phyloP scores from a whole-genome alignment of 2,888 invertebrate species.

The Minunthozetes semirufus region DNA sequence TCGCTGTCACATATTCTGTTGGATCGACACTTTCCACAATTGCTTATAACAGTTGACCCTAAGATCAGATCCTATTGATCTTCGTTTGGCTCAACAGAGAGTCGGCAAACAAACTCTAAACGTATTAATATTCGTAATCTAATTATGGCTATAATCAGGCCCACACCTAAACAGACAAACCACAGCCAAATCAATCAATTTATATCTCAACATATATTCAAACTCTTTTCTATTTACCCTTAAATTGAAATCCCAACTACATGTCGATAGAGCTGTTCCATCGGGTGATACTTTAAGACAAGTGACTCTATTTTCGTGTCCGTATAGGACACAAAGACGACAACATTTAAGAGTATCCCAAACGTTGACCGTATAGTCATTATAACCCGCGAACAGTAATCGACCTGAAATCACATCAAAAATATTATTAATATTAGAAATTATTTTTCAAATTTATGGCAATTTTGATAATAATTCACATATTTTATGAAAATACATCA shows the following conservation, averaged over 20 bases:
- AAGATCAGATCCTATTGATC: background rate
- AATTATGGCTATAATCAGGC: slow-evolving; percentile 28
- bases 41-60: slow-evolving; percentile 13
- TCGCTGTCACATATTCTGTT: background rate
- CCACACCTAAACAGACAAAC: slow-evolving; percentile 17
- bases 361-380: slow-evolving; percentile 95
- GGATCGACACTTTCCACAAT: background rate
- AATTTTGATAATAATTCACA: slow-evolving; percentile 1
- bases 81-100: slow-evolving; percentile 5
- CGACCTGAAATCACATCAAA: slow-evolving; percentile 58
- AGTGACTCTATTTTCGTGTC: slow-evolving; percentile 91
- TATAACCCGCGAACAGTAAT: slow-evolving; percentile 93
- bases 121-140: slow-evolving; percentile 16
- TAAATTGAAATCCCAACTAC: slow-evolving; percentile 91
- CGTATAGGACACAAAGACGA: slow-evolving; percentile 80
- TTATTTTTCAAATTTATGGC: too few species aligned
- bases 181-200: background rate
- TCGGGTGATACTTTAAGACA: slow-evolving; percentile 90
- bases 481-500: too few species aligned
- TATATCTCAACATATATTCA: background rate
- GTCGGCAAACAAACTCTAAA: slow-evolving; percentile 18
- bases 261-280: slow-evolving; percentile 92
- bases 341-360: slow-evolving; percentile 96
- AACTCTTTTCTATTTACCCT: slow-evolving; percentile 55
- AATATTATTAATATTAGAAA: background rate